Conservation (phyloP, 2,888 invertebrate genomes). For the Trichogramma evanescens region DNA sequence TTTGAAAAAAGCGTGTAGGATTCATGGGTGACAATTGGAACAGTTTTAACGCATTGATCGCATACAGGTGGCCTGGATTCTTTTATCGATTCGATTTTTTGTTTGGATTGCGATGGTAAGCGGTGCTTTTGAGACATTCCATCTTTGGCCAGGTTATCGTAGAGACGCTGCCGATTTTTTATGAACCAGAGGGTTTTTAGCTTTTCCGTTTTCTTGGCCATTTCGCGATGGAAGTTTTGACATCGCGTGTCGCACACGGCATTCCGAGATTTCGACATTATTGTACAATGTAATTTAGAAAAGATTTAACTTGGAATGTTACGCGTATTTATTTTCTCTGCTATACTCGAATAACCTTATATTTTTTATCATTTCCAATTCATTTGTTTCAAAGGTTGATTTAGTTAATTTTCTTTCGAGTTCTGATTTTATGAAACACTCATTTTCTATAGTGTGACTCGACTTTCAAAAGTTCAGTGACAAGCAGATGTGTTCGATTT, state of each 20-base stretch:
- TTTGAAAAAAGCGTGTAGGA: background rate
- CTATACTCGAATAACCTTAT: background rate
- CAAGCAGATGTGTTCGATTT: too few relatives aligned
- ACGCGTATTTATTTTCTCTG: constrained; percentile 7
- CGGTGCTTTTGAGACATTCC: background rate
- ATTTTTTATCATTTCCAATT: too few relatives aligned
- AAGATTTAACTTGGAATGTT: background rate
- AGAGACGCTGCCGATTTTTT: constrained; percentile 33
- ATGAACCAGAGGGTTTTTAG: constrained; percentile 37
- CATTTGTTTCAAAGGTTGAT: too few relatives aligned
- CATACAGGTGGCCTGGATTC: background rate
- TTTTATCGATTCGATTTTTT: background rate
- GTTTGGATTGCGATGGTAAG: background rate
- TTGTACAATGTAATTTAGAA: too few relatives aligned
- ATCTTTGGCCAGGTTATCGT: constrained; percentile 22
- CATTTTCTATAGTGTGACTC: too few relatives aligned
- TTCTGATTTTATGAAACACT: too few relatives aligned
- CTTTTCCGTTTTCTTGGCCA: constrained; percentile 30
- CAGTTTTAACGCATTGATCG: background rate
- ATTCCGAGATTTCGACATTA: constrained; percentile 24
- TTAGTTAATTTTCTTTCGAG: too few relatives aligned
- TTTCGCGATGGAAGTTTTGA: constrained; percentile 34
- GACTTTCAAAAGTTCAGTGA: too few relatives aligned
- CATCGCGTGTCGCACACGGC: constrained; percentile 34
- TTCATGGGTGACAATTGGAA: background rate